phyloP scores from a whole-genome alignment of 1,140 invertebrate species.

The Cydia amplana region DNA sequence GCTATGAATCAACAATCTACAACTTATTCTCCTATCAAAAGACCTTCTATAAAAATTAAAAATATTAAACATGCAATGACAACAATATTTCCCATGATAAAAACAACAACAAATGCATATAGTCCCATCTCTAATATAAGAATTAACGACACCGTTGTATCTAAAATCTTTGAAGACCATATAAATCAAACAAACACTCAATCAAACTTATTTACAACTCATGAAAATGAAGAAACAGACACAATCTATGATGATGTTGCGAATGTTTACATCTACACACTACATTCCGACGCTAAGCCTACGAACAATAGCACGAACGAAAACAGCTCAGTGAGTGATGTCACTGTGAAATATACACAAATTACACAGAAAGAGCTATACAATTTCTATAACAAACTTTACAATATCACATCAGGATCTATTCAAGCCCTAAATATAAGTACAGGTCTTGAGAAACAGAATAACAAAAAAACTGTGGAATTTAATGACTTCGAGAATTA shows the following conservation, averaged over 20 bases:
- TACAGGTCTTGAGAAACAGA: background rate
- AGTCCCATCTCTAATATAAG: background rate
- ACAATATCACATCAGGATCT: background rate
- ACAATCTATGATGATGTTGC: background rate
- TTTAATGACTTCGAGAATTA: background rate
- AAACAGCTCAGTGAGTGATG: background rate
- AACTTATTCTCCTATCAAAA: background rate
- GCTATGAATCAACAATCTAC: background rate
- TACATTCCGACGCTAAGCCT: background rate
- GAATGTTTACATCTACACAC: background rate
- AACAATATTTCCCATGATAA: background rate
- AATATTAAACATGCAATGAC: background rate
- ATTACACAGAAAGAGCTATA: background rate
- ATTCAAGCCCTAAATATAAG: background rate
- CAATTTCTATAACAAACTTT: background rate
- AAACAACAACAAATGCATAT: background rate
- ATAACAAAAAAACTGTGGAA: background rate
- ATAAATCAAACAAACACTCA: background rate
- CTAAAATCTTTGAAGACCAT: background rate
- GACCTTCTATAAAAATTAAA: background rate
- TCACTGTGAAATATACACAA: background rate
- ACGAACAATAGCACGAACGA: background rate
- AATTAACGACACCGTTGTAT: background rate
- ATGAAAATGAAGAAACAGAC: background rate
- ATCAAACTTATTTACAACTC: background rate